These are phyloP conservation scores for Rhizoglyphus robini DNA, from an alignment of 1,140 invertebrate genomes.

Conservation along the genomic window DNA sequence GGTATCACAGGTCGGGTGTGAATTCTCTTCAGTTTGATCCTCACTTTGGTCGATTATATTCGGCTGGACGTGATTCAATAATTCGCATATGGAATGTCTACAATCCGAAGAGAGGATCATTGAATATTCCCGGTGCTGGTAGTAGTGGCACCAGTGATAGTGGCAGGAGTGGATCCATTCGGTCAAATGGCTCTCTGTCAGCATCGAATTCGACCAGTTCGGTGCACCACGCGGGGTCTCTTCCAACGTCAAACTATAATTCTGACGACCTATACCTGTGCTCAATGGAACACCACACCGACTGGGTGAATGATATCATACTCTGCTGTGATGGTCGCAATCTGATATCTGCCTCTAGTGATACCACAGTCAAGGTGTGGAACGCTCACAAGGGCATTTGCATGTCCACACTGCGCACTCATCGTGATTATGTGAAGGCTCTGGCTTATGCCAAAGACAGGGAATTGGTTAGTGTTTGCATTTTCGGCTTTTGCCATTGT, in stretches of 20 bases:
- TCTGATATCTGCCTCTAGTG: slow-evolving; percentile 94
- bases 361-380: slow-evolving; percentile 99
- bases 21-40: slow-evolving; percentile 90
- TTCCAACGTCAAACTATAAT: too few species aligned
- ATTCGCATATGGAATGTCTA: slow-evolving; percentile 82
- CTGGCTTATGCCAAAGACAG: slow-evolving; percentile 95
- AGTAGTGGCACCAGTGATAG: neutral
- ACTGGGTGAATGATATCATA: slow-evolving; percentile 99
- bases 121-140: slow-evolving; percentile 50
- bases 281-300: slow-evolving; percentile 84
- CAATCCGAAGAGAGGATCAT: slow-evolving; percentile 82
- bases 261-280: slow-evolving; percentile 69
- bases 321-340: slow-evolving; percentile 91
- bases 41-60: slow-evolving; percentile 71
- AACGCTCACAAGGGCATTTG: slow-evolving; percentile 99
- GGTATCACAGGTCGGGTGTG: slow-evolving; percentile 81
- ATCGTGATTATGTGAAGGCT: slow-evolving; percentile 97
- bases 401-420: slow-evolving; percentile 90
- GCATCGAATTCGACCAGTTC: neutral
- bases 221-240: neutral
- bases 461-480: slow-evolving; percentile 42
- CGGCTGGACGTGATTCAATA: slow-evolving; percentile 93
- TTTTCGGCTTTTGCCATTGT: neutral
- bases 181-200: neutral
- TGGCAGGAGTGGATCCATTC: neutral